Base-by-base conservation (phyloP, 2,888 invertebrate genomes). In the Himalopsyche tibetana region DNA sequence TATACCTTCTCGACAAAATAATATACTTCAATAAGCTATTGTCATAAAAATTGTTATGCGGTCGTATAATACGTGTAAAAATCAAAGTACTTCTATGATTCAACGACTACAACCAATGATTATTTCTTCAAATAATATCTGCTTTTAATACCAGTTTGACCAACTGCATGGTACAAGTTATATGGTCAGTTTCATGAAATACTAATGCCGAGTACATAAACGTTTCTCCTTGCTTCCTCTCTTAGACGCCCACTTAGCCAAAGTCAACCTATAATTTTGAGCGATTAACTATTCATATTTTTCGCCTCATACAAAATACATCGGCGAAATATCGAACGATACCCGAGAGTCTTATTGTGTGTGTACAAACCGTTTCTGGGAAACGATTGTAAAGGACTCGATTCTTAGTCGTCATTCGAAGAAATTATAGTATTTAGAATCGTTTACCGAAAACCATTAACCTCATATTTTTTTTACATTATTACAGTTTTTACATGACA, bases 281-380 rank as follows among this genome's bases (percentile, higher is more conserved):
- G 45, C 19, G 1, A n/a, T 87, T 85, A 87, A 86, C 83, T 87
- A 87, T 87, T 88, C 85, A 88, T 80, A 80, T 69, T 86, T 86
- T 80, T 85, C 79, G 79, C 82, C 84, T 83, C 80, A 84, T 86
- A 81, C 82, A 84, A 86, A 86, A 87, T 87, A 86, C 79, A 87
- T 84, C 81, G 86, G 82, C 80, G 74, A 56, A 85, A 86, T 87
- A 87, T 87, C 82, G 86, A 88, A 84, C 83, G 86, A 87, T 56
- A 40, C 63, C 55, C 63, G 2, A 19, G 19, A 63, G 19, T 9
- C 63, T 63, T 63, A 63, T 19, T 63, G 63, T 19, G 9, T 8
- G 3, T 11, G 6, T 19, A n/a, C 19, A 28, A 19, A 63, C 63
- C 11, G 63, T 63, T 63, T 63, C 63, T 63, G 28, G 19, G 19